A percentile compares a stretch with the other conserved stretches of the same genome.
phyloP scores from a whole-genome alignment of 2,797 vertebrate genomes.

The Knipowitschia caucasica region DNA sequence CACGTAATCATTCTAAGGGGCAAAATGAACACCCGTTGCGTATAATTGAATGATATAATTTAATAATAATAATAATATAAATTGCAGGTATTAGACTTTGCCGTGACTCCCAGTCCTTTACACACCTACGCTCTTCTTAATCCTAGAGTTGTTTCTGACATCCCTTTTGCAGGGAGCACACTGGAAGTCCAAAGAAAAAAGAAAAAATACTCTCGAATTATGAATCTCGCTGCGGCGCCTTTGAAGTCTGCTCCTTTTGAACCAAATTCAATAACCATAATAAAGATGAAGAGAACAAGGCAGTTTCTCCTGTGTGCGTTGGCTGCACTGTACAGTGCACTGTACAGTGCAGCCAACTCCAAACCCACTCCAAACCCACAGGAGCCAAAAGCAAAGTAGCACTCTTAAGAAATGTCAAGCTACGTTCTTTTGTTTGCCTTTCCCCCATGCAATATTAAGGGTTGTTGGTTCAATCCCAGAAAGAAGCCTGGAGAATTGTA shows the following conservation, averaged over 20 bases:
- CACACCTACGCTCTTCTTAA: constrained; percentile 36
- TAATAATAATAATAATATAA: too few relatives aligned
- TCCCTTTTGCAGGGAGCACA: constrained; percentile 59
- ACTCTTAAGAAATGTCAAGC: constrained; percentile 52
- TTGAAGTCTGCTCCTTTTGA: constrained; percentile 80
- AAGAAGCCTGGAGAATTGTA: neutral
- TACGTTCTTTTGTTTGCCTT: neutral
- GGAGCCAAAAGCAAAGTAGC: constrained; percentile 60
- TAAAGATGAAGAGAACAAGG: constrained; percentile 75
- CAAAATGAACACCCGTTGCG: too few relatives aligned
- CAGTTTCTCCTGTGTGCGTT: constrained; percentile 60
- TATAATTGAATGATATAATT: too few relatives aligned
- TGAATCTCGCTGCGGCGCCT: constrained; percentile 67
- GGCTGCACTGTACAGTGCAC: constrained; percentile 31
- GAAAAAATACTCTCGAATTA: constrained; percentile 53
- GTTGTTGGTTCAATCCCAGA: too few relatives aligned
- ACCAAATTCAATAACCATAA: constrained; percentile 79
- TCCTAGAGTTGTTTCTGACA: constrained; percentile 66
- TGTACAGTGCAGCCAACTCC: too few relatives aligned
- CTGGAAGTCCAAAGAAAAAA: constrained; percentile 60
- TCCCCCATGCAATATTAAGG: too few relatives aligned
- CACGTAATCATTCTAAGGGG: too few relatives aligned
- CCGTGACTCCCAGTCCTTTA: neutral
- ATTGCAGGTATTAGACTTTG: too few relatives aligned
- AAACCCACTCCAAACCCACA: neutral